Conservation (phyloP, 2,888 invertebrate genomes). For the Philhelius pedissequus region DNA sequence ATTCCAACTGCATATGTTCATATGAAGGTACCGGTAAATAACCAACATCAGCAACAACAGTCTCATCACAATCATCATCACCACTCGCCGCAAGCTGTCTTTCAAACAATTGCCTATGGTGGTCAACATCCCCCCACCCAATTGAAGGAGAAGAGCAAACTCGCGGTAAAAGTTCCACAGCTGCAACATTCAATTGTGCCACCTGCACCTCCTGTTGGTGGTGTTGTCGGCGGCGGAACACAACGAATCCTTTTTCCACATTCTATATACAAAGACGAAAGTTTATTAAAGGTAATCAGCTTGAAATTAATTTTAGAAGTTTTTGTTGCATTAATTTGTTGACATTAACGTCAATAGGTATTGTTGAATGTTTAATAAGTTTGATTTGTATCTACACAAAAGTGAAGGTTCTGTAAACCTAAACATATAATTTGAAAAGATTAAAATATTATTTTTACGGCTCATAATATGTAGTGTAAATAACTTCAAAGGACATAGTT, state of each 20-base stretch:
- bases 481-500: no score
- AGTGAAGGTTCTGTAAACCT: no score
- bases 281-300: slow-evolving; percentile 69
- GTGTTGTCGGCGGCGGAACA: not conserved
- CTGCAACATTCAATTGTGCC: slow-evolving; percentile 69
- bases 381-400: no score
- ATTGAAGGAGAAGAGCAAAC: slow-evolving; percentile 57
- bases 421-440: no score
- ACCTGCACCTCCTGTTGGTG: slow-evolving; percentile 61
- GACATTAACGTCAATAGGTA: not conserved
- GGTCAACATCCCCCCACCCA: slow-evolving; percentile 70
- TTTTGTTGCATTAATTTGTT: not conserved
- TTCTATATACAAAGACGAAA: slow-evolving; percentile 30
- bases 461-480: no score
- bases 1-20: slow-evolving; percentile 76
- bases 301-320: not conserved
- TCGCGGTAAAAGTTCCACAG: slow-evolving; percentile 46
- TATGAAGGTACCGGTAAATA: slow-evolving; percentile 69
- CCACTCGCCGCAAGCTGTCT: slow-evolving; percentile 47
- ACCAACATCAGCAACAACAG: slow-evolving; percentile 53
- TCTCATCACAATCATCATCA: slow-evolving; percentile 46
- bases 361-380: no score
- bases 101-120: slow-evolving; percentile 72
- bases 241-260: slow-evolving; percentile 45
- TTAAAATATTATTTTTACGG: no score